Evolutionary conservation across 2,113 vertebrate species (phyloP), one percentile per base, ranked within the genome.

Genomic region (Cynopterus brachyotis): DNA sequence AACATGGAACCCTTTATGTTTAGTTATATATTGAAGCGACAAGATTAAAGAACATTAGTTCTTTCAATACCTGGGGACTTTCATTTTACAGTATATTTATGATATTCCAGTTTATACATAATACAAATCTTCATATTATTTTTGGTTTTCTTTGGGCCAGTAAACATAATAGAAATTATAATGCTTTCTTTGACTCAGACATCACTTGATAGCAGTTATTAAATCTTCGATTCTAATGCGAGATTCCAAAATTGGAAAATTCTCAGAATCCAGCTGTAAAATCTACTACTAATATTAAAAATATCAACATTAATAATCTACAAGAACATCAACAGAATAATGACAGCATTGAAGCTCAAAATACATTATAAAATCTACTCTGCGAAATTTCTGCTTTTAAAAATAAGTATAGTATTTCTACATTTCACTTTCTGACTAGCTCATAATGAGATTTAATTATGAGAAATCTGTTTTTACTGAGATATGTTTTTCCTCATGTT

Each of bases 391-490:
- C 91, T 26, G 16, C 9, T 73, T 88, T 89, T 53, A n/a, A 82
- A 69, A 82, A 40, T 37, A 91, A 45, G 70, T 53, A 32, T 32
- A 62, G 9, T 79, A 17, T 40, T 53, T 86, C 78, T 2, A 10
- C 26, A 42, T 80, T 93, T 86, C 4, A 53, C 40, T 80, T 82
- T 86, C 66, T 40, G 22, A 9, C 70, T 67, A 64, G 15, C 28
- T 57, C 89, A 47, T 30, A 75, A 83, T 94, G 35, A 93, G 28
- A 89, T 82, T 94, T 69, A 91, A 94, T 91, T 69, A 45, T 9
- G n/a, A 9, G 17, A 19, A 90, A 67, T 60, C 80, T 88, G 26
- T 69, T 82, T 96, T 76, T 76, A 83, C 47, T 45, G 42, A 94
- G 15, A 35, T 62, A 5, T 3, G 35, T 72, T 69, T 96, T 94